phyloP scores from a whole-genome alignment of 1,140 invertebrate genomes.

The Drosophila navojoa region DNA sequence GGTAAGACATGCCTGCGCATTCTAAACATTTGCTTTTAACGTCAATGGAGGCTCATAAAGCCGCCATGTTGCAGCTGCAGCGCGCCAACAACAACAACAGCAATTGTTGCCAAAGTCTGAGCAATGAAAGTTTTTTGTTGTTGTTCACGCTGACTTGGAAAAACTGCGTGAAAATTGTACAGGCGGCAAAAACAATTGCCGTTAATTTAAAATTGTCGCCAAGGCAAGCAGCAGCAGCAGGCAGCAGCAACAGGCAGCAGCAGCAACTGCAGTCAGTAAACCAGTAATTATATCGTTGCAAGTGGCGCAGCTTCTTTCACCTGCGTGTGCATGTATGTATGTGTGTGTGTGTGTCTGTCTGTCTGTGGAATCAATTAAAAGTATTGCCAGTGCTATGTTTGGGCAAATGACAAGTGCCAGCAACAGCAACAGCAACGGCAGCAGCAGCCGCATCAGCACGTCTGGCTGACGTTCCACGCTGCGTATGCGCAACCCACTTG shows the following conservation, averaged over 20 bases:
- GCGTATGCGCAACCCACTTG: conserved; percentile 72
- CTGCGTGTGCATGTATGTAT: conserved; percentile 40
- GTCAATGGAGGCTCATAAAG: conserved; percentile 6
- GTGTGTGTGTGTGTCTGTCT: conserved; percentile 50
- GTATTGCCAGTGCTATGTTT: conserved; percentile 75
- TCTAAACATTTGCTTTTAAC: conserved; percentile 26
- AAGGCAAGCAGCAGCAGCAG: conserved; percentile 50
- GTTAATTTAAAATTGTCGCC: conserved; percentile 81
- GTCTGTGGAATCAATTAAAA: conserved; percentile 77
- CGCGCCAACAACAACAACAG: background rate
- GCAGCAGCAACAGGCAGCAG: conserved; percentile 16
- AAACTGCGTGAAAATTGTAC: conserved; percentile 79
- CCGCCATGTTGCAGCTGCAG: conserved; percentile 9
- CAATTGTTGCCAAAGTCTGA: conserved; percentile 7
- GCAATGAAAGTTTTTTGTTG: conserved; percentile 68
- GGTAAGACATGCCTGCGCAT: conserved; percentile 29
- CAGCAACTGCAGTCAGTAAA: conserved; percentile 45
- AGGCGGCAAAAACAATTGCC: conserved; percentile 76
- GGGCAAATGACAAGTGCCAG: conserved; percentile 75
- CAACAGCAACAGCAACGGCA: conserved; percentile 29
- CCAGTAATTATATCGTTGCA: conserved; percentile 71
- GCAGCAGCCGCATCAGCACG: conserved; percentile 10
- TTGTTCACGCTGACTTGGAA: conserved; percentile 54
- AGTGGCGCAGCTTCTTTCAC: conserved; percentile 80
- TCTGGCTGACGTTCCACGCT: conserved; percentile 24